Evolutionary conservation across 2,888 invertebrate species (phyloP), one percentile per base, ranked within the genome.

Genomic region (Eupithecia vulgata): DNA sequence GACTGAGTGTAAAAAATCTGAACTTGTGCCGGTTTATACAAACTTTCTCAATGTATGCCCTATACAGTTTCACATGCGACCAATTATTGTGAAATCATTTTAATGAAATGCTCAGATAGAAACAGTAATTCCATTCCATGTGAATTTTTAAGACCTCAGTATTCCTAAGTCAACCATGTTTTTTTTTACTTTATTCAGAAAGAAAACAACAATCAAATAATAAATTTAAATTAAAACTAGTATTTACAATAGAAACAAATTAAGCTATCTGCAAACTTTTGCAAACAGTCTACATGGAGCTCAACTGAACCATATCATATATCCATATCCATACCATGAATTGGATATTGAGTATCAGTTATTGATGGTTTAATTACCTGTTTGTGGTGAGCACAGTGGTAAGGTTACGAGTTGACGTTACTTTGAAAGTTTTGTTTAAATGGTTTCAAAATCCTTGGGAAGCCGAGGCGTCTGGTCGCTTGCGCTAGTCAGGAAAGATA

Each of bases 281-380:
- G n/a, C n/a, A n/a, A n/a, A n/a, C n/a, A n/a, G n/a, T n/a, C n/a
- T n/a, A n/a, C n/a, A n/a, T n/a, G n/a, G n/a, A n/a, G n/a, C n/a
- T n/a, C n/a, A n/a, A n/a, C n/a, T n/a, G n/a, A n/a, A n/a, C n/a
- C n/a, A n/a, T n/a, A n/a, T n/a, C n/a, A n/a, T n/a, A n/a, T n/a
- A n/a, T n/a, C n/a, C n/a, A n/a, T n/a, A n/a, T n/a, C n/a, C n/a
- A n/a, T n/a, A n/a, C n/a, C n/a, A 87, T 89, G 88, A 88, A 91
- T 93, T 90, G 88, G 87, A 57, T 57, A 25, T 88, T 90, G 92
- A 92, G 90, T 91, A 90, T 91, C 89, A 93, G 92, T 92, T 90
- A 92, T 92, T 91, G 90, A 92, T 90, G 90, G 86, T 88, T 92
- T 92, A 93, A 94, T 93, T 93, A 92, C 91, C 87, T 87, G 89